Evolutionary conservation across 2,797 vertebrate genomes (phyloP), one percentile per base, ranked within the genome.

Genomic region (Prionace glauca): DNA sequence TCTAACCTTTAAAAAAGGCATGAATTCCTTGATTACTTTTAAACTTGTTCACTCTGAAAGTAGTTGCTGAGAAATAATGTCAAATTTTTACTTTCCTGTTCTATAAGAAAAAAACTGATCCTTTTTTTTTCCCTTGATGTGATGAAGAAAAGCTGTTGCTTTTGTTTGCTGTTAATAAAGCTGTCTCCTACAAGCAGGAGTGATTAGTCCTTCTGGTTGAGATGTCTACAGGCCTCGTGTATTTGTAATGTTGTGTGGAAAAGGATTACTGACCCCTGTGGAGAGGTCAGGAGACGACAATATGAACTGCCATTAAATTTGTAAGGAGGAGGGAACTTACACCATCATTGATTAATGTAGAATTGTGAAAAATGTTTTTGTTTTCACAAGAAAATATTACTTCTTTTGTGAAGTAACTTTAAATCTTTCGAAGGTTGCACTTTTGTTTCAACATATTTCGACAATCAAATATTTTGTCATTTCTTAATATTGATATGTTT

Each of bases 141-240:
- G 45, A 87, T 56, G 32, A 62, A 32, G 60, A 69, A 98, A 98
- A 98, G 98, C 96, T 90, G 95, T 97, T 96, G 96, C 96, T 96
- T 97, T 96, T 95, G 95, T 97, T 96, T 95, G 84, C 96, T 97
- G 96, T 95, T 97, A 98, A 98, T 98, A 97, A 98, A 98, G 98
- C 97, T 96, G 97, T 98, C 97, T 97, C 96, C 96, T 95, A 2
- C 95, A 96, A 97, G 96, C 97, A 96, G 96, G 97, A 95, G 96
- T 95, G 96, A 96, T 96, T 96, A 96, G 96, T 96, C 96, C 92
- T 95, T 95, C 95, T 96, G 90, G 71, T 93, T 95, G 72, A 95
- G 95, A 77, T 67, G 96, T 96, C 0, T 32, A 96, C 96, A 97
- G 96, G 96, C 97, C 97, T 97, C 97, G 97, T 97, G 97, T 98